These are phyloP conservation scores for Argyresthia albistria DNA, from an alignment of 2,888 invertebrate genomes.

Conservation along the genomic window DNA sequence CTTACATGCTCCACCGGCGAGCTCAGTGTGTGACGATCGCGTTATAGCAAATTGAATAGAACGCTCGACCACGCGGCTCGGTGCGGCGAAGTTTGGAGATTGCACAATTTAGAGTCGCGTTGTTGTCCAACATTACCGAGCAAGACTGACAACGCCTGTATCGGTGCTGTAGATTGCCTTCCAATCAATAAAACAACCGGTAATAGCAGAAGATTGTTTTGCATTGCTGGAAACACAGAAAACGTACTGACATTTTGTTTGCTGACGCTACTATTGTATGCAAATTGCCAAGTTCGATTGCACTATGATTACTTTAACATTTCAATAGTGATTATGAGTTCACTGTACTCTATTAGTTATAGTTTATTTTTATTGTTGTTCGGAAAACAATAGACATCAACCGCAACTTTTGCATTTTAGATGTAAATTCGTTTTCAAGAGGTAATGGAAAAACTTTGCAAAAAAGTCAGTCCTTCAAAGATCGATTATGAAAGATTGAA, in stretches of 20 bases:
- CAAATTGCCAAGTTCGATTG: no score
- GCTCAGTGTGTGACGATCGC: constrained; percentile 66
- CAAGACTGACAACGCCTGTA: not conserved
- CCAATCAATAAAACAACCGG: not conserved
- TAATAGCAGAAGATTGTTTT: not conserved
- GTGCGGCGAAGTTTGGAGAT: no score
- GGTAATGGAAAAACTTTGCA: constrained; percentile 41
- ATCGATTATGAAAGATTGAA: no score
- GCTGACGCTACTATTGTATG: not conserved
- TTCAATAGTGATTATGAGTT: no score
- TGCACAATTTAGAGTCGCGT: no score
- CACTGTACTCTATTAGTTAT: no score
- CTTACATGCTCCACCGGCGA: constrained; percentile 66
- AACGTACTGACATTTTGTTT: not conserved
- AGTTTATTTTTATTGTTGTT: no score
- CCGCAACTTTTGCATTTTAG: not conserved
- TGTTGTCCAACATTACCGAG: not conserved
- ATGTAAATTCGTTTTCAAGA: constrained; percentile 29
- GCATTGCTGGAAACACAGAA: not conserved
- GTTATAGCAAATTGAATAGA: constrained; percentile 66
- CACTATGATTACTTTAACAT: no score
- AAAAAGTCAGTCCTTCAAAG: constrained; percentile 11
- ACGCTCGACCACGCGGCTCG: constrained; percentile 32
- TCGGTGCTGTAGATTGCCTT: not conserved
- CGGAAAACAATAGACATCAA: no score